Percentiles rank a stretch among this genome's conserved stretches.
Evolutionary conservation across 2,797 vertebrate species (phyloP).

Genomic region (Pangasius mekongensis): DNA sequence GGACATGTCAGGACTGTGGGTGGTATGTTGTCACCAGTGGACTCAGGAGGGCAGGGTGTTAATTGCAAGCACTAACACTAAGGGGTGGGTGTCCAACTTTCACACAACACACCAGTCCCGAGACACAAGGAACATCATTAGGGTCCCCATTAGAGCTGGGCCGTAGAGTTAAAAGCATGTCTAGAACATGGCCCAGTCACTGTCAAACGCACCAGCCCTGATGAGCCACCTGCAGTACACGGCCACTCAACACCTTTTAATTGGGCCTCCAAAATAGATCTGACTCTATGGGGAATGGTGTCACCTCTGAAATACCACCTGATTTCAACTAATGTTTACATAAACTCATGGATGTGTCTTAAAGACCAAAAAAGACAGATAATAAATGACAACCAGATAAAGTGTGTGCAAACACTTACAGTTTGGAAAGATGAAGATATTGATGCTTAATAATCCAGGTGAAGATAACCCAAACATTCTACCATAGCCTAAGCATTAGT

Average conservation of each 20-base stretch:
- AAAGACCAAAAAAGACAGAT: conserved; percentile 10
- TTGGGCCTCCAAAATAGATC: conserved; percentile 73
- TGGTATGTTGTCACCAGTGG: conserved; percentile 44
- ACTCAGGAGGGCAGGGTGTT: conserved; percentile 59
- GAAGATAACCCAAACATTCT: neutral
- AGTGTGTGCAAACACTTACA: neutral
- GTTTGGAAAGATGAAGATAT: neutral
- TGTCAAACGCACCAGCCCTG: conserved; percentile 69
- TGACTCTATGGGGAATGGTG: conserved; percentile 60
- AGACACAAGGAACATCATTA: conserved; percentile 68
- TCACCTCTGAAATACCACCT: conserved; percentile 46
- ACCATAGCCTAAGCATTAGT: neutral
- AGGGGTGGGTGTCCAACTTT: conserved; percentile 46
- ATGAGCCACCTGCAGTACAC: conserved; percentile 59
- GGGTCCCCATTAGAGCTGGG: conserved; percentile 63
- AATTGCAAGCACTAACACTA: conserved; percentile 61
- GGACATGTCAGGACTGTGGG: conserved; percentile 43
- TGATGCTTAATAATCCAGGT: conserved; percentile 3
- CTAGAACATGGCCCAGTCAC: conserved; percentile 62
- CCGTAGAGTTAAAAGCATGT: conserved; percentile 65
- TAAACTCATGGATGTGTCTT: conserved; percentile 22
- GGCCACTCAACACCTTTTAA: conserved; percentile 73
- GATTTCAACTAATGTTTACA: conserved; percentile 46
- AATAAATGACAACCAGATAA: neutral
- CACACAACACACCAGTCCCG: conserved; percentile 55